Evolutionary conservation across 2,888 invertebrate genomes (phyloP).

Genomic region (Colletes collaris): DNA sequence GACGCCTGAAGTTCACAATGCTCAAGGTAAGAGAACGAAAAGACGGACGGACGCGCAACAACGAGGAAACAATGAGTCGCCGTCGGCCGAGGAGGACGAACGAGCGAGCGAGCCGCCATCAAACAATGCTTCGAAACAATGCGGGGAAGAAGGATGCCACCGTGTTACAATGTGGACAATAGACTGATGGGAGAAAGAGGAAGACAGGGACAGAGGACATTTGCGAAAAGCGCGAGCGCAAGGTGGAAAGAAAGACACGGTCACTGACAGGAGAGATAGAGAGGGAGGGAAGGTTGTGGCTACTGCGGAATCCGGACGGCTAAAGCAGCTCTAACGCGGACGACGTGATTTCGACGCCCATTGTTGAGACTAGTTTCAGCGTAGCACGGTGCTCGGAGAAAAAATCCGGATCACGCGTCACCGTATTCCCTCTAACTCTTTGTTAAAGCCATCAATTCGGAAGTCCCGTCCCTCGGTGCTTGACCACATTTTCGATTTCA

Average conservation of each 20-base stretch:
- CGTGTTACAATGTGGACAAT: conserved; percentile 80
- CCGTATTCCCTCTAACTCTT: background rate
- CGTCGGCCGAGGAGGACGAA: conserved; percentile 71
- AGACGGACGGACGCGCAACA: conserved; percentile 66
- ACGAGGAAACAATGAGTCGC: conserved; percentile 77
- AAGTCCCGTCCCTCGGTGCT: background rate
- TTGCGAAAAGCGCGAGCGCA: conserved; percentile 46
- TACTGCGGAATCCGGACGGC: conserved; percentile 29
- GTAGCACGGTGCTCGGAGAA: conserved; percentile 6
- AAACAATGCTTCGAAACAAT: conserved; percentile 80
- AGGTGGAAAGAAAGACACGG: conserved; percentile 42
- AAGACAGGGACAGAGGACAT: conserved; percentile 14
- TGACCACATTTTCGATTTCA: background rate
- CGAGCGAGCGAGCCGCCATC: conserved; percentile 69
- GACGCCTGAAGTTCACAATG: conserved; percentile 55
- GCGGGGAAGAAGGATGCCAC: conserved; percentile 74
- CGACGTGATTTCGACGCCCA: conserved; percentile 27
- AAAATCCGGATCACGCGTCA: conserved; percentile 26
- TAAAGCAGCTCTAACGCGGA: conserved; percentile 32
- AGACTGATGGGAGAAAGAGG: conserved; percentile 68
- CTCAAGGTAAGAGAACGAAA: conserved; percentile 61
- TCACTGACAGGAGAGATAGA: conserved; percentile 4
- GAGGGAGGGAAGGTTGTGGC: conserved; percentile 15
- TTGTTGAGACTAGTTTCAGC: conserved; percentile 8
- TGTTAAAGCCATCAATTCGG: conserved; percentile 7